phyloP scores from a whole-genome alignment of 2,113 vertebrate species.

The Clarias magur region DNA sequence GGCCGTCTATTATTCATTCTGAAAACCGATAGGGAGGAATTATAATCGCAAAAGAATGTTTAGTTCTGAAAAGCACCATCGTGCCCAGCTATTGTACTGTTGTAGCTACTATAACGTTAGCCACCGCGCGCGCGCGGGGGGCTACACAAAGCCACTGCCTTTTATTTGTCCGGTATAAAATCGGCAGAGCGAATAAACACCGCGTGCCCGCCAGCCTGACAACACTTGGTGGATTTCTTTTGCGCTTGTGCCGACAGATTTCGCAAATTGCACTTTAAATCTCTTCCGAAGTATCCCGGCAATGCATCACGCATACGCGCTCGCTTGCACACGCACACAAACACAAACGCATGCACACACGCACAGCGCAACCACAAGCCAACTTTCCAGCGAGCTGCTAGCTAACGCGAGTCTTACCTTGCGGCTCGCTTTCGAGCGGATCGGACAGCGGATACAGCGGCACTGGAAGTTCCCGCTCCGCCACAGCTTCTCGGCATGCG shows the following conservation, averaged over 20 bases:
- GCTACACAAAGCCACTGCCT: conserved; percentile 42
- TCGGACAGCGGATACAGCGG: background rate
- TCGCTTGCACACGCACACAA: background rate
- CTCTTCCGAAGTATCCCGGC: background rate
- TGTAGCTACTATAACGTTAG: conserved; percentile 12
- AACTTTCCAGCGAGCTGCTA: conserved; percentile 44
- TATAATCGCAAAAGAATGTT: background rate
- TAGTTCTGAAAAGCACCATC: background rate
- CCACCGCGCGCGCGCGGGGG: conserved; percentile 13
- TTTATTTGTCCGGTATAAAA: background rate
- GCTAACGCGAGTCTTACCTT: conserved; percentile 39
- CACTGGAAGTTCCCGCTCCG: background rate
- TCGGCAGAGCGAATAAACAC: background rate
- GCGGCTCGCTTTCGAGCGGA: conserved; percentile 20
- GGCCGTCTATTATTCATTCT: background rate
- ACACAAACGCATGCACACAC: background rate
- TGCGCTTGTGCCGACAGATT: background rate
- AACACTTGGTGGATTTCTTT: background rate
- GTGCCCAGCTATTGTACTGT: conserved; percentile 34
- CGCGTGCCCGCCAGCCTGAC: background rate
- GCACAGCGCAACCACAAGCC: background rate
- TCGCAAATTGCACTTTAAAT: background rate
- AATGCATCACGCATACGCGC: conserved; percentile 11
- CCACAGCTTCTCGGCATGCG: background rate
- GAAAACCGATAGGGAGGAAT: no score